These are phyloP conservation scores for Spisula solida DNA, from an alignment of 2,888 invertebrate species.

Conservation along the genomic window DNA sequence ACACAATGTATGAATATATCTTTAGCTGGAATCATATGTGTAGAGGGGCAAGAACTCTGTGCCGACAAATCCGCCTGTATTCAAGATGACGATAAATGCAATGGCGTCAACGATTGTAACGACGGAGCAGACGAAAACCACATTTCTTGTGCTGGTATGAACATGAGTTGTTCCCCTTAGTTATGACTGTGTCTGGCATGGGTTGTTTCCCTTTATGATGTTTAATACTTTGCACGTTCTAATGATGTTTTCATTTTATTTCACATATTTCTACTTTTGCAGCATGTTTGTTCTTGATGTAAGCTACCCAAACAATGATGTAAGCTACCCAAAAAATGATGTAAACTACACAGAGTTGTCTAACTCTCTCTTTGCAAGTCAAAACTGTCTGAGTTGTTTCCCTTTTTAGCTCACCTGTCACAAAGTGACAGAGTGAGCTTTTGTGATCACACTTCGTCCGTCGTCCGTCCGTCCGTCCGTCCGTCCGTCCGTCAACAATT, in stretches of 20 bases:
- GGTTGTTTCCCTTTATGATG: conserved; percentile 32
- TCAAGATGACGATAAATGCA: conserved; percentile 44
- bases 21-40: conserved; percentile 33
- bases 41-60: conserved; percentile 53
- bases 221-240: conserved; percentile 18
- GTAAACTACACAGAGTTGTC: not conserved
- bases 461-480: no score
- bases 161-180: conserved; percentile 41
- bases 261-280: not conserved
- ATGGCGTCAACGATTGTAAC: conserved; percentile 47
- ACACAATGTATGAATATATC: conserved; percentile 9
- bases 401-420: no score
- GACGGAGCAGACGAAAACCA: conserved; percentile 54
- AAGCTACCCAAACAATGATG: not conserved
- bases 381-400: conserved; percentile 1
- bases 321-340: not conserved
- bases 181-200: conserved; percentile 34
- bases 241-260: not conserved
- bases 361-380: no score
- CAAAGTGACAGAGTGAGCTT: no score
- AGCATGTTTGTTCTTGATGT: conserved; percentile 10
- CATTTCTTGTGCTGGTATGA: conserved; percentile 43
- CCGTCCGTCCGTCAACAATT: no score
- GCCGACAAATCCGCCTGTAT: conserved; percentile 48
- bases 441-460: no score